phyloP scores from a whole-genome alignment of 2,113 vertebrate species.

The Romanogobio albipinnatus region DNA sequence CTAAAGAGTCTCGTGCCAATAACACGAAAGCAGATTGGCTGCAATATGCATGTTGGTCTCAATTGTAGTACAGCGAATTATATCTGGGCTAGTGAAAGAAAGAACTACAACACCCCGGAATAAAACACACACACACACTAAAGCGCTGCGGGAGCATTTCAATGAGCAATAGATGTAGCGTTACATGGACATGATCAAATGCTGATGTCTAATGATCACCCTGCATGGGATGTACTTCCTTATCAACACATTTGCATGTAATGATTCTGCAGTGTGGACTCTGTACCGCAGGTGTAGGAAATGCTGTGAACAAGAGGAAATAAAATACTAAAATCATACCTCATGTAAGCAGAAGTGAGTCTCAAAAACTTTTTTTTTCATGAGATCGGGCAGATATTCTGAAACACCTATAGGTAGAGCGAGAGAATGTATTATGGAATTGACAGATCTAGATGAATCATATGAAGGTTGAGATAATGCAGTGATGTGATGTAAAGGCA shows the following conservation, averaged over 20 bases:
- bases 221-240: background rate
- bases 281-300: background rate
- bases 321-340: constrained; percentile 69
- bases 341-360: constrained; percentile 86
- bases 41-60: no score
- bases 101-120: no score
- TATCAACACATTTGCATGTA: background rate
- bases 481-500: background rate
- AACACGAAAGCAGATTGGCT: no score
- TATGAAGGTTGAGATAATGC: background rate
- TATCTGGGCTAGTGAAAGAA: no score
- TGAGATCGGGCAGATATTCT: constrained; percentile 78
- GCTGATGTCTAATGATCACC: background rate
- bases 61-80: no score
- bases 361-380: constrained; percentile 82
- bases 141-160: no score
- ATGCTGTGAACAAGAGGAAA: background rate
- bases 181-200: background rate
- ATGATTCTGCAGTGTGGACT: background rate
- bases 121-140: no score
- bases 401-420: constrained; percentile 42
- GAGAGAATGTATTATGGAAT: background rate
- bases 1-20: no score
- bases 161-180: no score
- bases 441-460: background rate